Base-by-base conservation (phyloP, 2,797 vertebrate species). In the Channa striata region DNA sequence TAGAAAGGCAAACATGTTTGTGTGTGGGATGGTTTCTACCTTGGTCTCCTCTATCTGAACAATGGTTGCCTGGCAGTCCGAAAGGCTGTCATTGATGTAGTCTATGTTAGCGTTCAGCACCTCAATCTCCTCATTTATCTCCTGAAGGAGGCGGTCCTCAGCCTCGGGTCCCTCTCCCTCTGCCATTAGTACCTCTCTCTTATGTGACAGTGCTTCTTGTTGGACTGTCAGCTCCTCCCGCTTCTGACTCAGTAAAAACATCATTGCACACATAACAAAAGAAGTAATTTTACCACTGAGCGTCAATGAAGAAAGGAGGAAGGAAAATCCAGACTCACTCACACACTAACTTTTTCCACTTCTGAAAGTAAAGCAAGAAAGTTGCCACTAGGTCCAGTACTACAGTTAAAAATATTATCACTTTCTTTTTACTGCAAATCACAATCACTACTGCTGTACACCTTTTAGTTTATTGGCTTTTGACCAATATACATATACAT, bases 21-120 rank as follows among this genome's bases (percentile, higher is more conserved):
- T 57, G 20, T 33, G 48, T 44, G 4, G 8, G 40, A 3, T 9
- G 0, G 4, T 21, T 50, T 40, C 42, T 74, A 97, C 98, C 96
- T 99, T 99, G 68, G 96, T 96, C 91, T 99, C 98, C 79, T 99
- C 98, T 50, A 99, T 97, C 92, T 99, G 98, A 79, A 99, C 95
- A 19, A 99, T 98, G 75, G 96, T 99, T 80, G 97, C 98, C 90
- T 99, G 98, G 89, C 98, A 99, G 91, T 99, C 98, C 0, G 95
- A 96, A 80, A 99, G 95, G 83, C 97, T 96, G 87, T 99, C 98
- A 0, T 96, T 99, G 89, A 99, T 97, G 82, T 99, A 99, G 90
- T 99, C 98, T 0, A 99, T 95, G 79, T 99, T 99, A 90, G 98
- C 98, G 0, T 96, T 96, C 74, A 99, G 93, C 76, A 95, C 96